Percentiles rank a stretch among this genome's conserved stretches.
Conservation (phyloP, 30 jellyfish, hydroid and myxozoan genomes). For the Aurelia aurita complex sp. Pacific region DNA sequence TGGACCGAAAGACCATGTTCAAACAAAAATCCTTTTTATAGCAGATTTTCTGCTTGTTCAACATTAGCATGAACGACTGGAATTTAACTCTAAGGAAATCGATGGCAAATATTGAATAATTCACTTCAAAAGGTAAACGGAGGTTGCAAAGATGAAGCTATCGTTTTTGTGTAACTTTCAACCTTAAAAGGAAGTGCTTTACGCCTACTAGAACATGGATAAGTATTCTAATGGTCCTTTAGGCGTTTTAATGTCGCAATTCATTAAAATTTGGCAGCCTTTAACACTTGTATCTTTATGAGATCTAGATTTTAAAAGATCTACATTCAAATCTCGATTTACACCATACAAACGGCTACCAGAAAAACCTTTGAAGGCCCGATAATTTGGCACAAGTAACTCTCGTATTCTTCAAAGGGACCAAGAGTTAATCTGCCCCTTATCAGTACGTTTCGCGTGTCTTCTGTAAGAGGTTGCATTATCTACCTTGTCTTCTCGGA, state of each 20-base stretch:
- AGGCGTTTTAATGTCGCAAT: background rate
- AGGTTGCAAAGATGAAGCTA: conserved; percentile 7
- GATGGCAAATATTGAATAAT: conserved; percentile 40
- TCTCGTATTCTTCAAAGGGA: background rate
- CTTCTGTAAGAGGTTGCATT: too few species aligned
- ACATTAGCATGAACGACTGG: conserved; percentile 10
- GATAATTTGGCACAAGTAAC: background rate
- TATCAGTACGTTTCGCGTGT: background rate
- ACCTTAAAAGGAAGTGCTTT: background rate
- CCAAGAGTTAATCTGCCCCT: background rate
- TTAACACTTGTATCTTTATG: too few species aligned
- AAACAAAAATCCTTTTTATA: conserved; percentile 42
- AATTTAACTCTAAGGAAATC: conserved; percentile 57
- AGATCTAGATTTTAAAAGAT: too few species aligned
- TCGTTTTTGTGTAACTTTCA: conserved; percentile 3
- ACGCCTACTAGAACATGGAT: conserved; percentile 5
- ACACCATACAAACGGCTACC: too few species aligned
- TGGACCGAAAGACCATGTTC: conserved; percentile 5
- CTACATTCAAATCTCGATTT: too few species aligned
- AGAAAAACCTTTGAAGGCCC: too few species aligned
- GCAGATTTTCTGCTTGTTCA: background rate
- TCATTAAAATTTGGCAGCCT: conserved; percentile 4
- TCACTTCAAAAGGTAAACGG: conserved; percentile 56
- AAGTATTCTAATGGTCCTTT: background rate
- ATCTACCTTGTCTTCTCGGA: too few species aligned